Conservation (phyloP, 1,140 invertebrate genomes). For the Megalonaias nervosa region DNA sequence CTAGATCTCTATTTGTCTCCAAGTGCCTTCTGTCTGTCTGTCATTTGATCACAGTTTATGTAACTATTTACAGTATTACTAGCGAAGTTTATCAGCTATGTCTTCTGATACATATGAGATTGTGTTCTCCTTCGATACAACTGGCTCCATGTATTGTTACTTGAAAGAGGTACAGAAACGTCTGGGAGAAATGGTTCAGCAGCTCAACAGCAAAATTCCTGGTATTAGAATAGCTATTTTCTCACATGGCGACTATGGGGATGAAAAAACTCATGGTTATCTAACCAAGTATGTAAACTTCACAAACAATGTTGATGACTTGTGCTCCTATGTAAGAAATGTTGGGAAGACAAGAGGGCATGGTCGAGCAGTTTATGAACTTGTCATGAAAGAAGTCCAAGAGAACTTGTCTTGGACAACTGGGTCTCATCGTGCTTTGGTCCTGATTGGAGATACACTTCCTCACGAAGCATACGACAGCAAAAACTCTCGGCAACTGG, state of each 20-base stretch:
- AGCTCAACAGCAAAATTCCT: constrained; percentile 55
- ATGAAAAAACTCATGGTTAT: constrained; percentile 20
- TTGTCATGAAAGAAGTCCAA: constrained; percentile 36
- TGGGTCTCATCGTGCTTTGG: constrained; percentile 49
- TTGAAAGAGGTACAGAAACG: constrained; percentile 45
- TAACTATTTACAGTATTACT: no score
- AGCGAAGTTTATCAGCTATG: no score
- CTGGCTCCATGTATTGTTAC: constrained; percentile 51
- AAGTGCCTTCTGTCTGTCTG: no score
- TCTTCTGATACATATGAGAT: constrained; percentile 30
- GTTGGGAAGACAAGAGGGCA: constrained; percentile 26
- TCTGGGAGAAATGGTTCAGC: constrained; percentile 53
- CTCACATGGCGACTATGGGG: constrained; percentile 49
- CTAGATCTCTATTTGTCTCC: no score
- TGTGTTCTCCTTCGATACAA: constrained; percentile 64
- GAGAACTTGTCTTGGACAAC: constrained; percentile 55
- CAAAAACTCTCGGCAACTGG: constrained; percentile 33
- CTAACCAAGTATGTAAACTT: constrained; percentile 44
- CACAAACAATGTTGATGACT: constrained; percentile 24
- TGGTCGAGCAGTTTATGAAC: constrained; percentile 40
- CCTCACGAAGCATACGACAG: constrained; percentile 45
- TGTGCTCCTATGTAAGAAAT: constrained; percentile 33
- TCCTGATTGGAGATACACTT: constrained; percentile 55
- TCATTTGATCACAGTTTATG: no score
- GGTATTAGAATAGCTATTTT: constrained; percentile 35